Conservation (phyloP, 2,113 vertebrate genomes). For the Leucopternis melanops region DNA sequence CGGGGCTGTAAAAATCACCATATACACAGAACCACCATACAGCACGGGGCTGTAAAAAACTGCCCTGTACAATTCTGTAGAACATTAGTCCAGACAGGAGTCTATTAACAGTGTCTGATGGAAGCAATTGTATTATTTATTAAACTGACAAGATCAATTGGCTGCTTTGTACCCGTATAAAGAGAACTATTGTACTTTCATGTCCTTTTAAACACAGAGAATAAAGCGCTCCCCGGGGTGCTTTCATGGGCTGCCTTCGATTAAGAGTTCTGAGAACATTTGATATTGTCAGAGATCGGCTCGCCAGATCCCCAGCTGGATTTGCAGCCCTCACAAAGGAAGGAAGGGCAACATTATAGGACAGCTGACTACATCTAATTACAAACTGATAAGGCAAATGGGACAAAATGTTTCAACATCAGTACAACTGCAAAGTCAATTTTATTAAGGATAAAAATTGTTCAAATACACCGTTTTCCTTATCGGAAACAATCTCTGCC, state of each 20-base stretch:
- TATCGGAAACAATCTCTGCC: too few relatives aligned
- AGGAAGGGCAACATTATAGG: neutral
- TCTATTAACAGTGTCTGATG: constrained; percentile 62
- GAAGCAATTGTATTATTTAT: constrained; percentile 68
- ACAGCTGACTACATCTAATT: neutral
- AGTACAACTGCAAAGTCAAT: too few relatives aligned
- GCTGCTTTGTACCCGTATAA: constrained; percentile 44
- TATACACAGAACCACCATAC: too few relatives aligned
- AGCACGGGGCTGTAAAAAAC: neutral
- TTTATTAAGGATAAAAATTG: too few relatives aligned
- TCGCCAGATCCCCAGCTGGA: constrained; percentile 35
- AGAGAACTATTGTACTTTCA: constrained; percentile 59
- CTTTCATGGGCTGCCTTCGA: constrained; percentile 58
- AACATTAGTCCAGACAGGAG: constrained; percentile 59
- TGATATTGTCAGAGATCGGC: constrained; percentile 48
- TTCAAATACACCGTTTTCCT: too few relatives aligned
- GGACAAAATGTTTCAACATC: neutral
- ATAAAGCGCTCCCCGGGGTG: constrained; percentile 54
- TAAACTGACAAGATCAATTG: constrained; percentile 67
- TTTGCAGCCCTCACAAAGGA: constrained; percentile 18
- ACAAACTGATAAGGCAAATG: neutral
- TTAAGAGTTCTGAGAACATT: constrained; percentile 58
- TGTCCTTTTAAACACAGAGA: constrained; percentile 60
- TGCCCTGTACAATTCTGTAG: constrained; percentile 53
- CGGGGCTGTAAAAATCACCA: too few relatives aligned